phyloP scores from a whole-genome alignment of 30 jellyfish, hydroid and myxozoan genomes.

The Calvadosia cruxmelitensis region DNA sequence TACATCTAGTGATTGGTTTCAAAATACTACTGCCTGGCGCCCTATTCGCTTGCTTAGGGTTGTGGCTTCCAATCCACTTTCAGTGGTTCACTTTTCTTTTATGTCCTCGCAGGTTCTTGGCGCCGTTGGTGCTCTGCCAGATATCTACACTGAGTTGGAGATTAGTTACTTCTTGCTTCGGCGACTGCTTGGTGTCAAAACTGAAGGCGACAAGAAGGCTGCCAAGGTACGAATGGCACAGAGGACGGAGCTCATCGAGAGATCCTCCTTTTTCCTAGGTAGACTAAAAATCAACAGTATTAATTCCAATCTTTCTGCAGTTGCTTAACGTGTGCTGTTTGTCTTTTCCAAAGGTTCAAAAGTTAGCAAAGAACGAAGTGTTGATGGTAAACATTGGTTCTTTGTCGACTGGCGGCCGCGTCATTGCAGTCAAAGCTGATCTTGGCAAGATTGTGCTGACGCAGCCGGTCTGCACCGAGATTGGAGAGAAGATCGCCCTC shows the following conservation, averaged over 20 bases:
- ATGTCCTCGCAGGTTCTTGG: conserved; percentile 59
- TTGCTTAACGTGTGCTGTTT: background rate
- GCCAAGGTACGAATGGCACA: conserved; percentile 85
- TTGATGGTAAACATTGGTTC: conserved; percentile 98
- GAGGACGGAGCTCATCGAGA: too few species aligned
- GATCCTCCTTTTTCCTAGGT: too few species aligned
- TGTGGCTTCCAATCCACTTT: too few species aligned
- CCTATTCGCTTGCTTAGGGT: too few species aligned
- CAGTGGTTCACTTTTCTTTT: too few species aligned
- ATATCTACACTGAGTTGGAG: conserved; percentile 88
- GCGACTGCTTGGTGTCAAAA: conserved; percentile 88
- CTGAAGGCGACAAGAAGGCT: conserved; percentile 98
- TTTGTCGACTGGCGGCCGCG: conserved; percentile 98
- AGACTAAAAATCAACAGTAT: too few species aligned
- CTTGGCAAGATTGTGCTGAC: conserved; percentile 92
- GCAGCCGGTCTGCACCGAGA: conserved; percentile 99
- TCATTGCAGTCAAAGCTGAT: conserved; percentile 96
- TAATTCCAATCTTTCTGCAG: background rate
- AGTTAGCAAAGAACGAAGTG: conserved; percentile 85
- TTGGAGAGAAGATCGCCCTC: conserved; percentile 95
- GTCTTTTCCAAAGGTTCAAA: conserved; percentile 50
- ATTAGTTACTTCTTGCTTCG: conserved; percentile 73
- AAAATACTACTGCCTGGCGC: too few species aligned
- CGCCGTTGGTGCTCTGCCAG: conserved; percentile 99
- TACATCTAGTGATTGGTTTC: too few species aligned